phyloP scores from a whole-genome alignment of 2,113 vertebrate genomes.

The Toxotes jaculatrix region DNA sequence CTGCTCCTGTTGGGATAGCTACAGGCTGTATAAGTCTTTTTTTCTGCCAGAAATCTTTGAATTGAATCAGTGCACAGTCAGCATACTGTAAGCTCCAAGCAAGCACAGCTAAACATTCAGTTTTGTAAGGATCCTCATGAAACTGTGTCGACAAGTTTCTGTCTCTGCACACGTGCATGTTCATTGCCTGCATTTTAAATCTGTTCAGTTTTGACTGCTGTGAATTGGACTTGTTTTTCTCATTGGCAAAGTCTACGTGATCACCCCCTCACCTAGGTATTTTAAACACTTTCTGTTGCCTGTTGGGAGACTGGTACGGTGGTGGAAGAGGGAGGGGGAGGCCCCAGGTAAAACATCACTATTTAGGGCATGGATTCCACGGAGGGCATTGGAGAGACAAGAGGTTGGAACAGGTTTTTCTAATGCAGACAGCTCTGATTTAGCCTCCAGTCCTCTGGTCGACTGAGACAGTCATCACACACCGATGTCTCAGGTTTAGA shows the following conservation, averaged over 20 bases:
- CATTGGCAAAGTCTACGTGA: slow-evolving; percentile 50
- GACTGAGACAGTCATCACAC: slow-evolving; percentile 77
- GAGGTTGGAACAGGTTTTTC: slow-evolving; percentile 82
- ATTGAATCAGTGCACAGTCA: slow-evolving; percentile 76
- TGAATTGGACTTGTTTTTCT: slow-evolving; percentile 64
- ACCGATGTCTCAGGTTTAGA: slow-evolving; percentile 79
- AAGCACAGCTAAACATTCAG: slow-evolving; percentile 66
- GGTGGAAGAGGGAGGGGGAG: slow-evolving; percentile 64
- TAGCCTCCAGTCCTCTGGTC: slow-evolving; percentile 77
- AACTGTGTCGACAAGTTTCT: slow-evolving; percentile 66
- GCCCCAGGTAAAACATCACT: slow-evolving; percentile 85
- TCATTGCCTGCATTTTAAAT: slow-evolving; percentile 59
- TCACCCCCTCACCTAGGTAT: slow-evolving; percentile 61
- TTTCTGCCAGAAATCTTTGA: slow-evolving; percentile 75
- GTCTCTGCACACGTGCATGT: slow-evolving; percentile 33
- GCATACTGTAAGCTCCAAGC: slow-evolving; percentile 76
- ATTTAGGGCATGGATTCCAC: slow-evolving; percentile 87
- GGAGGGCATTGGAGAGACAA: slow-evolving; percentile 79
- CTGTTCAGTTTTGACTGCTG: slow-evolving; percentile 43
- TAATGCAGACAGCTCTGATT: slow-evolving; percentile 76
- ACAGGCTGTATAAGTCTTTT: slow-evolving; percentile 68
- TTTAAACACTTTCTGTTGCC: slow-evolving; percentile 74
- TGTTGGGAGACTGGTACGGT: slow-evolving; percentile 59
- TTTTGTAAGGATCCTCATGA: slow-evolving; percentile 64
- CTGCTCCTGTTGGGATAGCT: slow-evolving; percentile 79